Evolutionary conservation across 1,140 invertebrate genomes (phyloP), one percentile per base, ranked within the genome.

Genomic region (Drosophila subobscura): DNA sequence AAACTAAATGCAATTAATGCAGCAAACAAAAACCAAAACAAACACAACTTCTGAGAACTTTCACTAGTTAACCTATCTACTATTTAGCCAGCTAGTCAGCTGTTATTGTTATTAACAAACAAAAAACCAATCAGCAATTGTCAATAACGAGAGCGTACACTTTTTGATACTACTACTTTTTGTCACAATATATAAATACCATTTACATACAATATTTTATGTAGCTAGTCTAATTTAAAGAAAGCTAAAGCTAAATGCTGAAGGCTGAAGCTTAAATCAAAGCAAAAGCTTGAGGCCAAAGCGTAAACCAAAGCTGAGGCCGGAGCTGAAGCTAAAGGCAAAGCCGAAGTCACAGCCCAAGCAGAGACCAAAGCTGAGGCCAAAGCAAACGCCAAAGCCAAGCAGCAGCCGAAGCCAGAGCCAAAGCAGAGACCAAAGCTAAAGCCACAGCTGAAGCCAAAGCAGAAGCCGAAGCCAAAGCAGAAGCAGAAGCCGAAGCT

Each of bases 121-220:
- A 20, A 20, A 20, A 20, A 20, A 54, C 52, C 47, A 56, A 63
- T 66, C 47, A 37, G 29, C 46, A 51, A 63, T 72, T 61, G 72
- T 79, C 75, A 88, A 89, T 84, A 79, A 79, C 77, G 66, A 73
- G 46, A 72, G 58, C 47, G 45, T 73, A 72, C 51, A 56, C 76
- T 73, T 84, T 88, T 84, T 89, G 83, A 88, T 88, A 89, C 84
- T 88, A 89, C 79, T 89, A 72, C 74, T 80, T 88, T 88, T 89
- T 84, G 84, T 89, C 81, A 66, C 77, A 80, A 73, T 88, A 79
- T 88, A 20, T 20, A 20, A 20, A 20, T 20, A 89, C 78, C 83
- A 79, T 89, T 74, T 89, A 37, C 33, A 33, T 33, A 33, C 29
- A 33, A 83, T 67, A 83, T 78, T 78, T 77, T 75, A 81, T 71